These are phyloP conservation scores for Andrena bicolor DNA, from an alignment of 2,888 invertebrate species.

Conservation along the genomic window DNA sequence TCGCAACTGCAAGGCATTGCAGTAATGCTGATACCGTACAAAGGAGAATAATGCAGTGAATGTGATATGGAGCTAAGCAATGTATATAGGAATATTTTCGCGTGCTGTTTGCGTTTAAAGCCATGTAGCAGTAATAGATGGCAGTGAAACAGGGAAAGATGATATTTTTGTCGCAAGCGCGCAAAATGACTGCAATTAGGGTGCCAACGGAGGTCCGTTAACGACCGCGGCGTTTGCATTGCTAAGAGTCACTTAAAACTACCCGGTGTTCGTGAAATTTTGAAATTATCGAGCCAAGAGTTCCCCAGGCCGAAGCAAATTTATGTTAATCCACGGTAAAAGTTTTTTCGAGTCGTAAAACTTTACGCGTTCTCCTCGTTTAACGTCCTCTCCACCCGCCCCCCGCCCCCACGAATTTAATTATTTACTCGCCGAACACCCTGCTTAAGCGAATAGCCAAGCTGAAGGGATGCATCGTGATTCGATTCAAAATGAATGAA, in stretches of 20 bases:
- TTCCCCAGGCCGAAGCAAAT: slow-evolving; percentile 50
- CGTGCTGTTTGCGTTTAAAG: not conserved
- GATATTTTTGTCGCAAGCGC: slow-evolving; percentile 31
- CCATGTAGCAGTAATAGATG: not conserved
- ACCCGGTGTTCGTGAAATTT: slow-evolving; percentile 62
- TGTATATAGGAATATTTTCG: not conserved
- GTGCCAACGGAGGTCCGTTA: slow-evolving; percentile 39
- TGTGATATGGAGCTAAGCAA: not conserved
- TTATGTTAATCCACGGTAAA: slow-evolving; percentile 63
- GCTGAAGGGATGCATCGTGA: slow-evolving; percentile 4
- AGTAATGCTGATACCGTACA: not conserved
- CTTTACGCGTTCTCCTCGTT: slow-evolving; percentile 43
- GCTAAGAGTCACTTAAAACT: slow-evolving; percentile 49
- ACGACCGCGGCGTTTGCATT: slow-evolving; percentile 46
- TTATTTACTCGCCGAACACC: slow-evolving; percentile 37
- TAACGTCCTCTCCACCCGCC: slow-evolving; percentile 14
- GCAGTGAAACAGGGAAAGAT: not conserved
- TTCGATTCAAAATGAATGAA: slow-evolving; percentile 37
- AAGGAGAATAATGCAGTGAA: not conserved
- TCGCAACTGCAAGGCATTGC: not conserved
- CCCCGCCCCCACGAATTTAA: slow-evolving; percentile 49
- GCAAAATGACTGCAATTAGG: slow-evolving; percentile 41
- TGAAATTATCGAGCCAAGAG: slow-evolving; percentile 60
- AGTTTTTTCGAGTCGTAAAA: slow-evolving; percentile 57
- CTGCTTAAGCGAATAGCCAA: not conserved